These are phyloP conservation scores for Hirudo medicinalis DNA, from an alignment of 1,140 invertebrate species.

Conservation along the genomic window DNA sequence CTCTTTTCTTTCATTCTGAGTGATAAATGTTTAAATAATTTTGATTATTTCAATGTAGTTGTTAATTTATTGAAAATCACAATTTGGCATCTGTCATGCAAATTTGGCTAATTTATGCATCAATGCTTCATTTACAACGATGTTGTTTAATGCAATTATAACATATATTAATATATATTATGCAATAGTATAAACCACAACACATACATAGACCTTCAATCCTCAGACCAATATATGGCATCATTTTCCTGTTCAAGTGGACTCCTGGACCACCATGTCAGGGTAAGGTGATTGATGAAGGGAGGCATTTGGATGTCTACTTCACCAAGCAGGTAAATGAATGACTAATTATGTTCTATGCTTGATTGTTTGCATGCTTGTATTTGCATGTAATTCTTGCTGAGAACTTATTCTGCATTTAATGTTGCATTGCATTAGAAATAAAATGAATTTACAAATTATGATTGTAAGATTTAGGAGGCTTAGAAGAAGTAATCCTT, in stretches of 20 bases:
- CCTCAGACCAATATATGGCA: slow-evolving; percentile 80
- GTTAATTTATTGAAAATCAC: neutral
- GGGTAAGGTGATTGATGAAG: slow-evolving; percentile 70
- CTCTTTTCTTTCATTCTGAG: neutral
- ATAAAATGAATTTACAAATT: no score
- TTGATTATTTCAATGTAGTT: neutral
- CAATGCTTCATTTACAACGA: neutral
- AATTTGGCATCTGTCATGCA: neutral
- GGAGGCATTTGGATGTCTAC: slow-evolving; percentile 68
- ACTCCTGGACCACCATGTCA: slow-evolving; percentile 71
- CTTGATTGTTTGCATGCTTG: neutral
- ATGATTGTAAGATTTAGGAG: no score
- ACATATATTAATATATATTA: neutral
- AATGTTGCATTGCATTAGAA: no score
- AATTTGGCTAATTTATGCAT: no score
- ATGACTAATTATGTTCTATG: neutral
- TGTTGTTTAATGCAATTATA: slow-evolving; percentile 1
- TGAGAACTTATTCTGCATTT: neutral
- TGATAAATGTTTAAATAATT: neutral
- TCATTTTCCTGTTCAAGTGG: slow-evolving; percentile 99
- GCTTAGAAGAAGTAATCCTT: no score
- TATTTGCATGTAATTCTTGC: neutral
- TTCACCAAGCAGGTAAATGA: slow-evolving; percentile 83
- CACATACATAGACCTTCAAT: slow-evolving; percentile 19
- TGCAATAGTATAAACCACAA: neutral